These are phyloP conservation scores for Scytalopus superciliaris DNA, from an alignment of 2,113 vertebrate species.

Conservation along the genomic window DNA sequence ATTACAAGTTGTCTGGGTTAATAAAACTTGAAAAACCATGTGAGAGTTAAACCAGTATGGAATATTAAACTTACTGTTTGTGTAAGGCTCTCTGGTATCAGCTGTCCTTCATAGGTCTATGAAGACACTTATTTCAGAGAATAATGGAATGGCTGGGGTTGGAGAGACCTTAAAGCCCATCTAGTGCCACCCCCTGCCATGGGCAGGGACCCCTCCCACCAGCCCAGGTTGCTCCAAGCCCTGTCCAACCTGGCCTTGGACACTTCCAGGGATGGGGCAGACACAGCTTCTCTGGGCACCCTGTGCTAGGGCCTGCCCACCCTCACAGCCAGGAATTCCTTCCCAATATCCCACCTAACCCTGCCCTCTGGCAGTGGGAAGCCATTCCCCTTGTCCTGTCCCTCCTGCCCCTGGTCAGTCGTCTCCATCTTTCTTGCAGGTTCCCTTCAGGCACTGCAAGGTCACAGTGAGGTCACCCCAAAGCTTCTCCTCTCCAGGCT, in stretches of 20 bases:
- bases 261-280: not conserved
- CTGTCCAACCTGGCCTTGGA: not conserved
- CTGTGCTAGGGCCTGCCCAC: not conserved
- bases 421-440: not conserved
- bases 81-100: not conserved
- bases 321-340: not conserved
- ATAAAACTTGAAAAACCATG: constrained; percentile 65
- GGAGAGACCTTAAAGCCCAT: fast-evolving
- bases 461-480: fast-evolving
- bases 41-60: constrained; percentile 5
- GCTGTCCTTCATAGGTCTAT: not conserved
- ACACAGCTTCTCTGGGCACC: not conserved
- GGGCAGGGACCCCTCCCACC: not conserved
- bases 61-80: constrained; percentile 33
- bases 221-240: not conserved
- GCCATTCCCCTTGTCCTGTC: not conserved
- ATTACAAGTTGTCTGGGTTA: constrained; percentile 72
- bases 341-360: fast-evolving
- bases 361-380: not conserved
- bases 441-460: not conserved
- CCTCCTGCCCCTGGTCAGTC: not conserved
- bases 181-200: fast-evolving
- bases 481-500: not conserved
- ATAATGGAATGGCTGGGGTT: not conserved
- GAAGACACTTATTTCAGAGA: not conserved